Evolutionary conservation across 2,113 vertebrate genomes (phyloP).

Genomic region (Sinocyclocheilus grahami): DNA sequence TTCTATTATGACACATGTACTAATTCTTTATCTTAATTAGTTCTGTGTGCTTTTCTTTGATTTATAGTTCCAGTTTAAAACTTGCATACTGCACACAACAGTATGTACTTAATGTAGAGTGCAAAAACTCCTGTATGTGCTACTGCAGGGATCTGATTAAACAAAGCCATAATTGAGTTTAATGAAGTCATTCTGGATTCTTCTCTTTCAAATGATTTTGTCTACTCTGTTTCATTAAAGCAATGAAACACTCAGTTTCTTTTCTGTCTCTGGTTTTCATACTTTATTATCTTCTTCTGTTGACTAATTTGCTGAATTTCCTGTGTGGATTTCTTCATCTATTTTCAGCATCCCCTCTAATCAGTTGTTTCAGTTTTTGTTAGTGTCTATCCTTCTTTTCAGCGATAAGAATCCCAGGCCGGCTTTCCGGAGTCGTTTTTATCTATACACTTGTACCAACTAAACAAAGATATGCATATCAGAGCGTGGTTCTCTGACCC

Average conservation of each 20-base stretch:
- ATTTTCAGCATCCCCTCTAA: neutral
- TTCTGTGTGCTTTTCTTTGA: constrained; percentile 8
- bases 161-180: constrained; percentile 2
- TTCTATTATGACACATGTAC: constrained; percentile 55
- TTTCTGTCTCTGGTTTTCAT: constrained; percentile 16
- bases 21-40: constrained; percentile 50
- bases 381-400: neutral
- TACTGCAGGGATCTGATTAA: neutral
- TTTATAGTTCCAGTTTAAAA: constrained; percentile 51
- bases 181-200: constrained; percentile 12
- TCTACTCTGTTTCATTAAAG: constrained; percentile 46
- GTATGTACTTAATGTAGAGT: constrained; percentile 25
- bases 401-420: neutral
- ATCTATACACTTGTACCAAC: constrained; percentile 3
- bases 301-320: constrained; percentile 4
- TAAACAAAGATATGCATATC: constrained; percentile 5
- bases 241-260: neutral
- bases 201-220: neutral
- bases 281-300: constrained; percentile 18
- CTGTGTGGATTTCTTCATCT: neutral
- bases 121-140: neutral
- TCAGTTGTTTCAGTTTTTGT: neutral
- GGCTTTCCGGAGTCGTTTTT: neutral
- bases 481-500: neutral
- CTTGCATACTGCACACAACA: constrained; percentile 28